Base-by-base conservation (phyloP, 2,797 vertebrate genomes). In the Nyctibius grandis region DNA sequence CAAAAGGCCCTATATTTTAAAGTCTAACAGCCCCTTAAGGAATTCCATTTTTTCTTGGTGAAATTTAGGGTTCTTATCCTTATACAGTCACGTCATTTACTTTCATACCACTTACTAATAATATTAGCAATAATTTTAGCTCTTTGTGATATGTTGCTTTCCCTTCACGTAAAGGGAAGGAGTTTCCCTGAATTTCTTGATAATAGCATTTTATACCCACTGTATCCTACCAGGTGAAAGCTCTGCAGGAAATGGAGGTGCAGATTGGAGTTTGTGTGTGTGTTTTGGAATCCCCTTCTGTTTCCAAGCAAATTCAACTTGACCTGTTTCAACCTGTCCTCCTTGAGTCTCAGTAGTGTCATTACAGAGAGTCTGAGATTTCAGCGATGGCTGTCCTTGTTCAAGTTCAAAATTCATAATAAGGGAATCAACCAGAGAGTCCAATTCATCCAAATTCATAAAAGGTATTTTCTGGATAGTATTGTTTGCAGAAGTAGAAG, bases 121-220 rank as follows among this genome's bases (percentile, higher is more conserved):
- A 53, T 15, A 69, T 60, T 31, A 85, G 20, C 19, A 59, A 76
- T 15, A 69, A 34, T 56, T 40, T 34, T 33, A 61, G 3, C 33
- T 40, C 74, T 70, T 51, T 64, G 22, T 29, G 29, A 72, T 69
- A 61, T 19, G 14, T 20, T 86, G 25, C 45, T 69, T 89, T 34
- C 47, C 25, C 17, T 51, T 51, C 33, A 33, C 2, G 3, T 38
- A 90, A 69, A n/a, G 42, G 9, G 7, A 72, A 91, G 33, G 15
- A 22, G 23, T 81, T 84, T 19, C 33, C 34, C 70, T 78, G n/a
- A 42, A 73, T 85, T 85, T 80, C 48, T 67, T 56, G 6, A 59
- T 47, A 76, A 8, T 4, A 63, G 57, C 15, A 56, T 78, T 95
- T 98, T 97, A 99, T 19, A 99, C 98, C 99, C 99, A 99, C 53